Percentiles rank a stretch among this genome's conserved stretches.
Conservation (phyloP, 2,113 vertebrate genomes). For the Forbesichthys papilliferus region DNA sequence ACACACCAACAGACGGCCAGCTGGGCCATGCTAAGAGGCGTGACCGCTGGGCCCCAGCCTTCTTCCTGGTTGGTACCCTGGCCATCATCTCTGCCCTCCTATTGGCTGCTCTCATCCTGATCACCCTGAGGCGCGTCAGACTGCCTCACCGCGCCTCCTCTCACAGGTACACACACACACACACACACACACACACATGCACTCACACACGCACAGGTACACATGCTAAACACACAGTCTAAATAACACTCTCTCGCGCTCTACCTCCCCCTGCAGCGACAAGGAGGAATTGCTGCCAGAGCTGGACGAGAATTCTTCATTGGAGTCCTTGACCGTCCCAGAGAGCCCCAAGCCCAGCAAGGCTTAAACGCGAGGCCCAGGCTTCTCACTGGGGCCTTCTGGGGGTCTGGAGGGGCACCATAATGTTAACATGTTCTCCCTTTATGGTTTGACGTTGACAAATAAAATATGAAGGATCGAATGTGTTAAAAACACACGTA, state of each 20-base stretch:
- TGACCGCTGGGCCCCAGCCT: conserved; percentile 57
- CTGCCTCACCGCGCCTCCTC: neutral
- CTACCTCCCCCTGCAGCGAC: conserved; percentile 46
- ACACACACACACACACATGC: neutral
- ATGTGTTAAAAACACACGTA: too few species aligned
- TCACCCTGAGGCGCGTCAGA: conserved; percentile 47
- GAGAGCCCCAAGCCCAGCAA: conserved; percentile 33
- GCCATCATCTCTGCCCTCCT: conserved; percentile 59
- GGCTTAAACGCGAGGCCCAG: conserved; percentile 27
- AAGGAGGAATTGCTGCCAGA: conserved; percentile 72
- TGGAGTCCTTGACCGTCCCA: conserved; percentile 39
- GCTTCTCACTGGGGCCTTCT: neutral
- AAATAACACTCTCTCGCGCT: neutral
- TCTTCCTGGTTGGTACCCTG: conserved; percentile 70
- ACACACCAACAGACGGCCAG: conserved; percentile 18
- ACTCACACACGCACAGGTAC: neutral
- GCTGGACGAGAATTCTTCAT: conserved; percentile 37
- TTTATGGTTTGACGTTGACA: too few species aligned
- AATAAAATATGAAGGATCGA: too few species aligned
- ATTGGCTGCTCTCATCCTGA: conserved; percentile 56
- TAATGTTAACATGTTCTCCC: too few species aligned
- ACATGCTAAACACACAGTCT: neutral
- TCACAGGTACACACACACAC: conserved; percentile 20
- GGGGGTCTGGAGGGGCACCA: neutral
- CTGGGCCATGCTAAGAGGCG: neutral